Conservation (phyloP, 2,888 invertebrate species). For the Gandaritis pyraliata region DNA sequence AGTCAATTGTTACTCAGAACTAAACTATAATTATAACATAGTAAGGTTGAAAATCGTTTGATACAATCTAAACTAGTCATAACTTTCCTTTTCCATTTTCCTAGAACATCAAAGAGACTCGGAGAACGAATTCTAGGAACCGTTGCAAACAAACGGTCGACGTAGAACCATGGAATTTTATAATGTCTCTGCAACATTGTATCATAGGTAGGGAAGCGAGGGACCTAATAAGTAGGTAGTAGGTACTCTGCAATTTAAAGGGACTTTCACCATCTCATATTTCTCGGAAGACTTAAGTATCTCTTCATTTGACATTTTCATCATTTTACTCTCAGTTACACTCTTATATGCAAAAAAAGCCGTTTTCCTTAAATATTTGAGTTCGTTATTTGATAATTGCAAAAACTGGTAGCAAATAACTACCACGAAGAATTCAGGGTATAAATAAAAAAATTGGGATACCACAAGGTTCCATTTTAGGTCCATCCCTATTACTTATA, state of each 20-base stretch:
- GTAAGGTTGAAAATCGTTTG: background rate
- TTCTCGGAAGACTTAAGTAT: no score
- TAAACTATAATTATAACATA: background rate
- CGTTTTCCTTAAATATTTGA: no score
- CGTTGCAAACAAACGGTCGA: background rate
- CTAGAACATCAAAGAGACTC: conserved; percentile 6
- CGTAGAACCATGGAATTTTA: conserved; percentile 17
- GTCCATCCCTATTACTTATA: no score
- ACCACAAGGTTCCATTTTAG: no score
- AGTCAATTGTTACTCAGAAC: background rate
- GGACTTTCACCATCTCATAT: no score
- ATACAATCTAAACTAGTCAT: background rate
- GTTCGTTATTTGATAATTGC: no score
- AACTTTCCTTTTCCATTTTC: conserved; percentile 22
- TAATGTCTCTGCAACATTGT: conserved; percentile 8
- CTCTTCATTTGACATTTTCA: no score
- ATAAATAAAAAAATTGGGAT: no score
- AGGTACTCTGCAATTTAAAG: background rate
- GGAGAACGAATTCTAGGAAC: conserved; percentile 20
- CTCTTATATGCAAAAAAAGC: no score
- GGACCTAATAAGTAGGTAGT: background rate
- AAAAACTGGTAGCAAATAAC: no score
- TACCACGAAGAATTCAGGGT: no score
- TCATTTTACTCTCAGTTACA: no score
- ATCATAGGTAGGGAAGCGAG: background rate